Evolutionary conservation across 2,113 vertebrate genomes (phyloP), one percentile per base, ranked within the genome.

Genomic region (Archilochus colubris): DNA sequence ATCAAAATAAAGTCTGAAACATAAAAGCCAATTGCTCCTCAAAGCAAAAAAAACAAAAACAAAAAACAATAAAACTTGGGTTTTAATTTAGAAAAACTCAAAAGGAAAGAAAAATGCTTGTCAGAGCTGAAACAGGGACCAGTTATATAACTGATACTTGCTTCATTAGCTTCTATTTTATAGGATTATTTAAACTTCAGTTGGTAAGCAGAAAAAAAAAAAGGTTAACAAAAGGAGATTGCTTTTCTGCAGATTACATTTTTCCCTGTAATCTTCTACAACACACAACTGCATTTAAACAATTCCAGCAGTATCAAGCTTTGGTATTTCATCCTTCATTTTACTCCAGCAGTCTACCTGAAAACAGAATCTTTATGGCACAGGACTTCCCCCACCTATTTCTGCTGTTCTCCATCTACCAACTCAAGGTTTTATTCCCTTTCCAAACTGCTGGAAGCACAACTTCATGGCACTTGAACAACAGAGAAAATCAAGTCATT

Each of bases 71-170:
- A 40, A 40, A 40, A 40, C 40, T 40, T 40, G 12, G 40, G 40
- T 40, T 40, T 63, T 9, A 44, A 30, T 4, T 31, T 9, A 78
- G 40, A 40, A 40, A 59, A 31, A 7, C 30, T 57, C 46, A 24
- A 2, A 54, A 38, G 43, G 10, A 57, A 33, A 31, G 31, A 2
- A 30, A 53, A 82, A 22, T 1, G 19, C 30, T 24, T 12, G 9
- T 27, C 24, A 12, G 23, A n/a, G 64, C 12, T 21, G 46, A 54
- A 77, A 38, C 63, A 3, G 8, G 30, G 9, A 24, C 14, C 17
- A 55, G 8, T 28, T 28, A 8, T 0, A 10, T 2, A 44, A 68
- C 13, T 58, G 78, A 12, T 10, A 9, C 3, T 3, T 13, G n/a
- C 46, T 25, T 8, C 54, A 30, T 2, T 24, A 76, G 50, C 50